Base-by-base conservation (phyloP, 2,888 invertebrate species). In the Lasioglossum lativentre region DNA sequence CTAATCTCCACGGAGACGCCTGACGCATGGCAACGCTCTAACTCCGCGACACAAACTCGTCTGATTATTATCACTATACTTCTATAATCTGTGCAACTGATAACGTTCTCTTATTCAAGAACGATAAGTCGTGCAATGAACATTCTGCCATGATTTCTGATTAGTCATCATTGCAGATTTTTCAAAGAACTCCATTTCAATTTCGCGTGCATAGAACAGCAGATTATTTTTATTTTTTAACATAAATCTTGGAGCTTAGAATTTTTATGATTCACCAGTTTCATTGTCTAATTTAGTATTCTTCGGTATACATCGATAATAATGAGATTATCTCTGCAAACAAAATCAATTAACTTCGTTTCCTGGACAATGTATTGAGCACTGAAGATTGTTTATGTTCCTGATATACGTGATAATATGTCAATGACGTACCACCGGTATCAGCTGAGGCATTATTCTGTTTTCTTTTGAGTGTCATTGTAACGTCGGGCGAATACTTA, bases 1-100 rank as follows among this genome's bases (percentile, higher is more conserved):
- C 74, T 77, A 79, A 40, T 45, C 34, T 38, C 86, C 76, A 86
- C 34, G 88, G 89, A 34, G 80, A 90, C 90, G 82, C 76, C 40
- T 81, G 74, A 81, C 79, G 81, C 89, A 83, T 85, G 52, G 77
- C 77, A 78, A 66, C 40, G n/a, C 4, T 34, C 12, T 8, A 4
- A n/a, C 42, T n/a, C 27, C 30, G 23, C 30, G 27, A 70, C 14
- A 30, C 52, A 47, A 45, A 16, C 42, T 30, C 6, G 8, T 23
- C 10, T 52, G 52, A 52, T 2, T 52, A 52, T 23, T 3, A 23
- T 68, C 66, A 6, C 27, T 27, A 27, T 56, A 56, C 23, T 8
- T 0, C n/a, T n/a, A 2, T 16, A 1, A 16, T 4, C 0, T 1
- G n/a, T 0, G 23, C 8, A n/a, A 56, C 56, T n/a, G 56, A n/a